Conservation (phyloP, 2,797 vertebrate genomes). For the Microcaecilia unicolor region DNA sequence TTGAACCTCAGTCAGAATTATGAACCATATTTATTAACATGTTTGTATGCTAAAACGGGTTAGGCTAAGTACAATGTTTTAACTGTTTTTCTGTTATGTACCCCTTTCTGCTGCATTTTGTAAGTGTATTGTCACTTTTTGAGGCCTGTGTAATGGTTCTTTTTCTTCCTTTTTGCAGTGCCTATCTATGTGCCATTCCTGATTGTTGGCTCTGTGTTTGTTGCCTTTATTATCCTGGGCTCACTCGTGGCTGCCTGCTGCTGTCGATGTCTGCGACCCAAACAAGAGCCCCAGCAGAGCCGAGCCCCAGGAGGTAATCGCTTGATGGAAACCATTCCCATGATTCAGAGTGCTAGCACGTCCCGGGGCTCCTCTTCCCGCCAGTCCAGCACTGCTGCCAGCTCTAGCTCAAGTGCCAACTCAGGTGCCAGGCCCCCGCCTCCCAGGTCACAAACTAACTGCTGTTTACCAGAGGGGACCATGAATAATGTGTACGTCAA, state of each 20-base stretch:
- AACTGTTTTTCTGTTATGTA: too few relatives aligned
- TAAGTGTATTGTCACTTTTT: too few relatives aligned
- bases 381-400: constrained; percentile 92
- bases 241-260: constrained; percentile 91
- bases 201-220: constrained; percentile 92
- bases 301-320: constrained; percentile 59
- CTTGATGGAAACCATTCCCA: constrained; percentile 90
- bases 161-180: constrained; percentile 53
- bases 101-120: too few relatives aligned
- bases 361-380: constrained; percentile 89
- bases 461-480: constrained; percentile 80
- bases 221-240: constrained; percentile 90
- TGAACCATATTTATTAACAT: too few relatives aligned
- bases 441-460: constrained; percentile 84
- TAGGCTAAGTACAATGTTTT: too few relatives aligned
- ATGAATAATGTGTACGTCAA: constrained; percentile 86
- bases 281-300: constrained; percentile 82
- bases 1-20: too few relatives aligned
- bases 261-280: constrained; percentile 91
- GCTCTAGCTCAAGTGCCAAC: constrained; percentile 90
- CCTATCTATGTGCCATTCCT: constrained; percentile 97
- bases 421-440: constrained; percentile 61
- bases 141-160: too few relatives aligned
- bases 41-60: too few relatives aligned
- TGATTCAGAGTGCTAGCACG: constrained; percentile 85